Conservation (phyloP, 2,888 invertebrate species). For the Schizaphis graminum region DNA sequence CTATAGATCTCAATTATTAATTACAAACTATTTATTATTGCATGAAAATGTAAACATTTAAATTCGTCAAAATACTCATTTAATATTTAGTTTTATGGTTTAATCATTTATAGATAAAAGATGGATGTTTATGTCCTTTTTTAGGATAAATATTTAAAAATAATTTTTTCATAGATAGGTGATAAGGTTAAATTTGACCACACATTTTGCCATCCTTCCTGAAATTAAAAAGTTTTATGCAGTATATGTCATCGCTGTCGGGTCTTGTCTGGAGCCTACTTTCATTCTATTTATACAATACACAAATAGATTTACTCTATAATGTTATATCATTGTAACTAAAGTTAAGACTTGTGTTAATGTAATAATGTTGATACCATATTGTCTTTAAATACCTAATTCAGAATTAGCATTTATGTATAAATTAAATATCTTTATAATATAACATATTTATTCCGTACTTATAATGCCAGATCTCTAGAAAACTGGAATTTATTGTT, state of each 20-base stretch:
- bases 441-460: background rate
- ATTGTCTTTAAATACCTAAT: background rate
- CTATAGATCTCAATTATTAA: background rate
- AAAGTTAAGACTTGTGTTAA: background rate
- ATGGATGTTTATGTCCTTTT: background rate
- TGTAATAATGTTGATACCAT: background rate
- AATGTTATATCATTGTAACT: too few relatives aligned
- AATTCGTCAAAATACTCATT: background rate
- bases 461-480: background rate
- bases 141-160: too few relatives aligned
- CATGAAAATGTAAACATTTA: background rate
- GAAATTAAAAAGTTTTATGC: too few relatives aligned
- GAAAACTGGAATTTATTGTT: background rate
- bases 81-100: background rate
- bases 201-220: too few relatives aligned
- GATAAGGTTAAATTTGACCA: too few relatives aligned
- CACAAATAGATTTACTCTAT: background rate
- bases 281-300: background rate
- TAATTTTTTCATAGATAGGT: too few relatives aligned
- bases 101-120: background rate
- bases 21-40: background rate
- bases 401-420: background rate
- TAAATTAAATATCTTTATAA: background rate
- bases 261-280: background rate
- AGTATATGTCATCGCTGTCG: background rate